Conservation (phyloP, 1,140 invertebrate genomes). For the Planococcus citri region DNA sequence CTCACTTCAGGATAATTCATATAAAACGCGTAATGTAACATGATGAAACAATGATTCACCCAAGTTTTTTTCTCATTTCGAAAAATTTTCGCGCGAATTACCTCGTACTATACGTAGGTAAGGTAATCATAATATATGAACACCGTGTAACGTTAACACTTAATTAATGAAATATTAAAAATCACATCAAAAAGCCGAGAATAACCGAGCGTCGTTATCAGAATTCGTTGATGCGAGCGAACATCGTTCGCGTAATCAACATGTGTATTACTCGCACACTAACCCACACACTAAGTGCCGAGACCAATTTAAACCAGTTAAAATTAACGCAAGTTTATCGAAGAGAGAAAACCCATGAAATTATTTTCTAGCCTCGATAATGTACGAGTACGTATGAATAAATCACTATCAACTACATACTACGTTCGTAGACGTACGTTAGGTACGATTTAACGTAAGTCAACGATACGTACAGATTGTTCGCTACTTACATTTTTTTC, state of each 20-base stretch:
- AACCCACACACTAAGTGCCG: neutral
- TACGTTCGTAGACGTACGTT: too few species aligned
- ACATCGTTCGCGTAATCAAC: too few species aligned
- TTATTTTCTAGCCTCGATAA: neutral
- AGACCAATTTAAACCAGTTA: neutral
- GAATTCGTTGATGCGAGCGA: neutral
- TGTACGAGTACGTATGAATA: too few species aligned
- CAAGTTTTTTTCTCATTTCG: too few species aligned
- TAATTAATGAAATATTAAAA: neutral
- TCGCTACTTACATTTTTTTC: slow-evolving; percentile 49
- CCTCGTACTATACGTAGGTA: too few species aligned
- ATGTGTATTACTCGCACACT: neutral
- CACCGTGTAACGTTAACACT: too few species aligned
- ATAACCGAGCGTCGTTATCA: neutral
- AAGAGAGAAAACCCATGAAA: neutral
- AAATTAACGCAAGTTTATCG: neutral
- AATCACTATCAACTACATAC: too few species aligned
- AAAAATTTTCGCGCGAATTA: too few species aligned
- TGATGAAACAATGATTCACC: neutral
- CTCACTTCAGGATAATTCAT: neutral
- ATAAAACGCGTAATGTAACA: slow-evolving; percentile 3
- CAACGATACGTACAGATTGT: neutral
- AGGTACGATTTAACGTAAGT: too few species aligned
- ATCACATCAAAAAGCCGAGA: neutral
- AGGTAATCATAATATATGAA: too few species aligned